These are phyloP conservation scores for Atethmia centrago DNA, from an alignment of 2,888 invertebrate genomes.

Conservation along the genomic window DNA sequence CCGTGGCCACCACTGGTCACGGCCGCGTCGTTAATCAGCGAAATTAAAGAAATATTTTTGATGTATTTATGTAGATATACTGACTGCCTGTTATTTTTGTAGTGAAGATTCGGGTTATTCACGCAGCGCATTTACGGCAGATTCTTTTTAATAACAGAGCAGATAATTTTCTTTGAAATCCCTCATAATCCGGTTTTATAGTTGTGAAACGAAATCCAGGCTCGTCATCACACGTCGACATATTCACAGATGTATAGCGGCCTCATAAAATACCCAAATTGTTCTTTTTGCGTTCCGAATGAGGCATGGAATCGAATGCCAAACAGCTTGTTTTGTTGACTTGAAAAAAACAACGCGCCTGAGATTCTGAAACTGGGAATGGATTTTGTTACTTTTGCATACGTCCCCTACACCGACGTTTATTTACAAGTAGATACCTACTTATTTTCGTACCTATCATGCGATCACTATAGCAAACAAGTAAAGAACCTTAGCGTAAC, in stretches of 20 bases:
- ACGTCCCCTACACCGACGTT: conserved; percentile 8
- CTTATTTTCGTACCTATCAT: neutral
- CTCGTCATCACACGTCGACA: conserved; percentile 66
- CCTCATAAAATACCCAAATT: conserved; percentile 71
- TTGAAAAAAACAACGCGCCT: conserved; percentile 63
- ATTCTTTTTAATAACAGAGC: conserved; percentile 39
- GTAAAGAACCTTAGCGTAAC: neutral
- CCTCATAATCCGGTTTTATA: conserved; percentile 55
- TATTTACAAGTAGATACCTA: conserved; percentile 20
- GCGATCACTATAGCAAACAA: conserved; percentile 6
- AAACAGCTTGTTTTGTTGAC: conserved; percentile 69
- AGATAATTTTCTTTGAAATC: conserved; percentile 34
- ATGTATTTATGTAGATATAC: too few relatives aligned
- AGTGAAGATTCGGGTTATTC: neutral
- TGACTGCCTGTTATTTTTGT: neutral
- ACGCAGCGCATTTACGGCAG: neutral
- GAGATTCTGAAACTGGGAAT: conserved; percentile 51
- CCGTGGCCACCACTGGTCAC: too few relatives aligned
- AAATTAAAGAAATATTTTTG: neutral
- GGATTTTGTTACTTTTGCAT: conserved; percentile 56
- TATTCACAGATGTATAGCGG: conserved; percentile 67
- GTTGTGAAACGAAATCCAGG: conserved; percentile 47
- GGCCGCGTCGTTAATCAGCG: too few relatives aligned
- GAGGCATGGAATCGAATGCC: conserved; percentile 71
- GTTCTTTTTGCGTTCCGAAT: conserved; percentile 71